Conservation (phyloP, 2,113 vertebrate species). For the Columbina picui region DNA sequence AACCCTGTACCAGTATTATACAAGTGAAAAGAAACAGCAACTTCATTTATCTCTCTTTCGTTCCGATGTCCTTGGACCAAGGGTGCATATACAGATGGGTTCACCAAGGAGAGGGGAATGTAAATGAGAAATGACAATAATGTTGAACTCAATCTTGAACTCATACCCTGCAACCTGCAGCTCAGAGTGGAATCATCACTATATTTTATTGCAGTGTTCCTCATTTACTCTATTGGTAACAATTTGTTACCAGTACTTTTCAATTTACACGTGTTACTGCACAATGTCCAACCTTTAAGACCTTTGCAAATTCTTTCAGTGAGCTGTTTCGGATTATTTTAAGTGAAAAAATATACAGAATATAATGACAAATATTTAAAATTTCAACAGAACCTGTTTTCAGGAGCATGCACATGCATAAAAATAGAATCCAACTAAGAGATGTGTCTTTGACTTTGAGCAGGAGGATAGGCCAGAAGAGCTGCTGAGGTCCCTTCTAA, state of each 20-base stretch:
- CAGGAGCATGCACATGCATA: neutral
- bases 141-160: neutral
- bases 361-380: neutral
- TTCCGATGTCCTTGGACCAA: neutral
- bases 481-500: neutral
- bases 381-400: neutral
- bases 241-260: neutral
- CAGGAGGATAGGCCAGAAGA: neutral
- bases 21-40: neutral
- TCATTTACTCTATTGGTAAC: neutral
- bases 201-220: neutral
- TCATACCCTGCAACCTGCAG: neutral
- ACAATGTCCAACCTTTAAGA: neutral
- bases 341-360: neutral
- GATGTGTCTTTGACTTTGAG: neutral
- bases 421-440: neutral
- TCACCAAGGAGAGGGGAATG: accelerated
- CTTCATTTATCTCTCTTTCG: neutral
- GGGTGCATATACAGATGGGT: neutral
- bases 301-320: neutral
- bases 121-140: neutral
- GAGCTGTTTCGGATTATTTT: neutral
- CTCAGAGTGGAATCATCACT: neutral
- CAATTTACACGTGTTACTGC: neutral
- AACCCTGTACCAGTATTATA: neutral